Evolutionary conservation across 2,797 vertebrate genomes (phyloP), one percentile per base, ranked within the genome.

Genomic region (Acestrorhynchus altus): DNA sequence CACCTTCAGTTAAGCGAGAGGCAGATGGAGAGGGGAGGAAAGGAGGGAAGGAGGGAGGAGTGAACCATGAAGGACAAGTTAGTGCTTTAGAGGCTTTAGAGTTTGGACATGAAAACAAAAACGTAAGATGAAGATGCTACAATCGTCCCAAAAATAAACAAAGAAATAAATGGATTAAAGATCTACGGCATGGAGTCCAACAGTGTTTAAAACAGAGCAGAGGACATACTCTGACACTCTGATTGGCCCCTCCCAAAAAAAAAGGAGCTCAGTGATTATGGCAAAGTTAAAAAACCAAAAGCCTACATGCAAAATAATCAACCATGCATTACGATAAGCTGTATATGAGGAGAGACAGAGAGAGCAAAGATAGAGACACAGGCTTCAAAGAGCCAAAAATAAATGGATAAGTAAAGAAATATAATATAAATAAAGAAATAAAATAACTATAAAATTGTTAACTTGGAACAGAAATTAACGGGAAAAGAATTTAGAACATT

Each of bases 281-380:
- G 93, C 89, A 81, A 81, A 83, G 78, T 77, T 82, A 91, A 93
- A 95, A 94, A 52, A 39, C n/a, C 1, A 92, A 84, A 83, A 79
- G 78, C 95, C 89, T 95, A 85, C 95, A 95, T 96, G 95, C 95
- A 95, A 95, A 95, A 95, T 92, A 94, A 93, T 94, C 65, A 90
- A 88, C 84, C 95, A 96, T 96, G 95, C 95, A 96, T 96, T 96
- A 95, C 94, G 76, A 80, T 94, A 94, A 90, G 94, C 93, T 91
- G 92, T 94, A 94, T 93, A 95, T 95, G 94, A 92, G 94, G 90
- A 95, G 90, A 86, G 81, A 86, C 74, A 82, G 85, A 84, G 74
- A 83, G 78, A 83, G 80, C 83, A 78, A 54, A 86, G 81, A 93
- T 74, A 79, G 82, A 86, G 80, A 80, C 46, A 93, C 64, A 73